phyloP scores from a whole-genome alignment of 2,797 vertebrate genomes.

The Sternotherus odoratus region DNA sequence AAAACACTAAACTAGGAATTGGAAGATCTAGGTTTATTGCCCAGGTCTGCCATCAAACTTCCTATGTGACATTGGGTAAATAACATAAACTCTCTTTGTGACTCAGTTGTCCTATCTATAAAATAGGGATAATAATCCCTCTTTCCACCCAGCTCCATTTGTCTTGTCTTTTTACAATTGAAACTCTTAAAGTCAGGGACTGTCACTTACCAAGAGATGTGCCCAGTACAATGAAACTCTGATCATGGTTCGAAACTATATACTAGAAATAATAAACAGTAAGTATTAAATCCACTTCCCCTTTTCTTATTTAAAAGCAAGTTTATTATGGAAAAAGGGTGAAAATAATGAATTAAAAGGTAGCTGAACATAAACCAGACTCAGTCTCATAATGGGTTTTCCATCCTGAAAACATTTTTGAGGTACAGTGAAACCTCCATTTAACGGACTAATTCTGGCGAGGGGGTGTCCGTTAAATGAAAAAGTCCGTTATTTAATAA shows the following conservation, averaged over 20 bases:
- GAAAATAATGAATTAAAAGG: not conserved
- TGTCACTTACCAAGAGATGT: not conserved
- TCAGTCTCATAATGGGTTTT: too few species aligned
- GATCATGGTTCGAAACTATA: not conserved
- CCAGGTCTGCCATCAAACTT: not conserved
- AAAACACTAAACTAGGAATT: not conserved
- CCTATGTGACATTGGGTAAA: not conserved
- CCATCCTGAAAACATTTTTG: too few species aligned
- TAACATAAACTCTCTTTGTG: not conserved
- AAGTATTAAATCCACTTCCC: not conserved
- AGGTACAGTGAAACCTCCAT: too few species aligned
- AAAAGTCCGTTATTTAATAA: too few species aligned
- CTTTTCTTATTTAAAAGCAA: not conserved
- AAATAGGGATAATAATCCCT: not conserved
- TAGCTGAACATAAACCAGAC: not conserved
- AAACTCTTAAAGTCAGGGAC: not conserved
- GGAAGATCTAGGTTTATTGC: not conserved
- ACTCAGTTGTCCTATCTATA: not conserved
- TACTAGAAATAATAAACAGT: not conserved
- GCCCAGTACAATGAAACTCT: not conserved
- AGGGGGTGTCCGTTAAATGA: too few species aligned
- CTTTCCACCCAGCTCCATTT: not conserved
- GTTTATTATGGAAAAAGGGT: rapidly evolving
- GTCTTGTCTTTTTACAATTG: not conserved
- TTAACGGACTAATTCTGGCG: too few species aligned